Base-by-base conservation (phyloP, 2,113 vertebrate genomes). In the Sylvietta virens region DNA sequence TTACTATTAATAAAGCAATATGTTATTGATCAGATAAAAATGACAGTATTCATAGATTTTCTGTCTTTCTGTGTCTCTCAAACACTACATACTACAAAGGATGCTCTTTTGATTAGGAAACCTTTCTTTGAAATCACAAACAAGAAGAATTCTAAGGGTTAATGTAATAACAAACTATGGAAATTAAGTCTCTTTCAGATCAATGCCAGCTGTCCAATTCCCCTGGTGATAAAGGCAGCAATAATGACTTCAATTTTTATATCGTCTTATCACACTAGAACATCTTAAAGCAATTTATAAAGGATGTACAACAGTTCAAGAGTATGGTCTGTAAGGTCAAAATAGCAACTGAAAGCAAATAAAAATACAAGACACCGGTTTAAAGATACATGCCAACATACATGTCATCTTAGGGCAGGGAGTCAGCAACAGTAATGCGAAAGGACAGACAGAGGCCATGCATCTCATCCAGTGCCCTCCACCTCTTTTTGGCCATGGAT, bases 241-340 rank as follows among this genome's bases (percentile, higher is more conserved):
- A 77, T 74, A 94, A 93, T 30, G 47, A 93, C 60, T 96, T 95
- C 85, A 80, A 83, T 91, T 96, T 95, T 95, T 94, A 15, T 73
- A 85, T n/a, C 33, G 3, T 31, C 88, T 86, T 96, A 96, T 96
- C 94, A 71, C 47, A 64, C 67, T 88, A 74, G 71, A 93, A 70
- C n/a, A 94, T 95, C 93, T 94, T 85, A 93, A 88, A 94, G 87
- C 79, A 86, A 93, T 95, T 92, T 96, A 73, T 45, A 78, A 95
- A 78, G 74, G 60, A 81, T 56, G 76, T 83, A 53, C 42, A 81
- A 47, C 39, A 94, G 87, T 54, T 62, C 44, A 91, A 80, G 39
- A 77, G 60, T 66, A 85, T 33, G 56, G 64, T 83, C 47, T 64
- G 56, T 73, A 83, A 91, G 42, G 87, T 58, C 81, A 90, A 82